A percentile compares a stretch with the other conserved stretches of the same genome.
Conservation (phyloP, 2,888 invertebrate genomes). For the Sclerodermus sp. region DNA sequence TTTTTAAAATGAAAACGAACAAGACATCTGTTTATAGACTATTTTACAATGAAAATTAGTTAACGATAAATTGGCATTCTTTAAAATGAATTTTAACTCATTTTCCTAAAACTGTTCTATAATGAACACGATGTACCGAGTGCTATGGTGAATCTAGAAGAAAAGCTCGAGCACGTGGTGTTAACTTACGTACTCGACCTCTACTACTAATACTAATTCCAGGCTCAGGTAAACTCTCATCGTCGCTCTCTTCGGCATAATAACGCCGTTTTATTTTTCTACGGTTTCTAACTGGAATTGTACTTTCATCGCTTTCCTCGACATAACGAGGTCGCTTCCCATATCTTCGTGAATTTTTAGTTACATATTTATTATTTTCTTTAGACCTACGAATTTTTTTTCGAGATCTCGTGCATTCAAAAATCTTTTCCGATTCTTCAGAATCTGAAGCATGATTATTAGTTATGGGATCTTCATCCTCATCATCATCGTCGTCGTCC, state of each 20-base stretch:
- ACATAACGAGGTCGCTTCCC: slow-evolving; percentile 51
- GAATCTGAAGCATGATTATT: slow-evolving; percentile 9
- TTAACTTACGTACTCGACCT: slow-evolving; percentile 81
- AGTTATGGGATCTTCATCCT: slow-evolving; percentile 31
- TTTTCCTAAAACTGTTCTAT: no score
- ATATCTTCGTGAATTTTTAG: slow-evolving; percentile 29
- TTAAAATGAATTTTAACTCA: no score
- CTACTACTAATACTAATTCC: slow-evolving; percentile 73
- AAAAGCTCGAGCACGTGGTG: slow-evolving; percentile 75
- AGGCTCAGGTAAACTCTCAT: slow-evolving; percentile 46
- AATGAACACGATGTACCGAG: slow-evolving; percentile 16
- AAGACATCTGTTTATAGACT: not conserved
- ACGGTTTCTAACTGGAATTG: slow-evolving; percentile 43
- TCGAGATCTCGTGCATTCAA: slow-evolving; percentile 25
- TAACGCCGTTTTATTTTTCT: slow-evolving; percentile 47
- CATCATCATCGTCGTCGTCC: slow-evolving; percentile 40
- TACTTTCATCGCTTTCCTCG: slow-evolving; percentile 47
- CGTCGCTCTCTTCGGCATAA: slow-evolving; percentile 54
- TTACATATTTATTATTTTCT: no score
- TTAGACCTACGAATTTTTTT: not conserved
- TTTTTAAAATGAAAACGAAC: not conserved
- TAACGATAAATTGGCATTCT: no score
- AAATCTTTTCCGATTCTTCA: slow-evolving; percentile 31
- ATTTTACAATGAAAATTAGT: not conserved
- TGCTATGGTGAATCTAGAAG: slow-evolving; percentile 57